Conservation (phyloP, 2,797 vertebrate species). For the Myoxocephalus aenaeus region DNA sequence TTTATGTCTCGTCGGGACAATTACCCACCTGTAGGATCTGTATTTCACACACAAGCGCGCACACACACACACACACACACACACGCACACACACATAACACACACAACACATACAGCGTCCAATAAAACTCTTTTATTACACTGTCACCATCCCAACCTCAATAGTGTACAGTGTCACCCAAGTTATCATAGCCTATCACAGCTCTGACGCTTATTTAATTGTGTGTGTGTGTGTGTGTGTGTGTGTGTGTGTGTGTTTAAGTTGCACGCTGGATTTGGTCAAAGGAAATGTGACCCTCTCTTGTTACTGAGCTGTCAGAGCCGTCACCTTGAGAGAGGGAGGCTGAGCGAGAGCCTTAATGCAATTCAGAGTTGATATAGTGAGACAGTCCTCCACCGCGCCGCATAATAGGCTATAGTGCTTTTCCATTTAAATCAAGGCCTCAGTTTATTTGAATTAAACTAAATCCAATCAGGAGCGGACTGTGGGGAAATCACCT, state of each 20-base stretch:
- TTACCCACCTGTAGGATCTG: conserved; percentile 70
- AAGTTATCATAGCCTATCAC: conserved; percentile 31
- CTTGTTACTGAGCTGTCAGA: conserved; percentile 20
- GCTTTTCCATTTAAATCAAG: conserved; percentile 75
- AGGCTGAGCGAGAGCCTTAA: conserved; percentile 44
- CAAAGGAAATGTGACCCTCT: not conserved
- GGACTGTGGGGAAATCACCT: conserved; percentile 69
- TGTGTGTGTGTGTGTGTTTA: not conserved
- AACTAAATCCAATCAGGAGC: conserved; percentile 72
- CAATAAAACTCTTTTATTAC: conserved; percentile 56
- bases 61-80: not conserved
- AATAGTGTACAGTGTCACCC: conserved; percentile 1
- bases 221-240: not conserved
- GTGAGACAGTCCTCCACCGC: conserved; percentile 62
- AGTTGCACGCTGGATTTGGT: not conserved
- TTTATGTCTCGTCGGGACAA: conserved; percentile 69
- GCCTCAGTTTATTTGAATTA: conserved; percentile 73
- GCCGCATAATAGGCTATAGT: conserved; percentile 59
- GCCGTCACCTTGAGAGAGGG: conserved; percentile 35
- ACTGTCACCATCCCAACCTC: conserved; percentile 43
- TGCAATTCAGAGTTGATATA: conserved; percentile 55
- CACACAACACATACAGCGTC: conserved; percentile 16
- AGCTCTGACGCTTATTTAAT: not conserved
- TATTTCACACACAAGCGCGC: not conserved
- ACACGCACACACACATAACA: not conserved